Evolutionary conservation across 2,888 invertebrate species (phyloP), one percentile per base, ranked within the genome.

Genomic region (Aphodius sticticus): DNA sequence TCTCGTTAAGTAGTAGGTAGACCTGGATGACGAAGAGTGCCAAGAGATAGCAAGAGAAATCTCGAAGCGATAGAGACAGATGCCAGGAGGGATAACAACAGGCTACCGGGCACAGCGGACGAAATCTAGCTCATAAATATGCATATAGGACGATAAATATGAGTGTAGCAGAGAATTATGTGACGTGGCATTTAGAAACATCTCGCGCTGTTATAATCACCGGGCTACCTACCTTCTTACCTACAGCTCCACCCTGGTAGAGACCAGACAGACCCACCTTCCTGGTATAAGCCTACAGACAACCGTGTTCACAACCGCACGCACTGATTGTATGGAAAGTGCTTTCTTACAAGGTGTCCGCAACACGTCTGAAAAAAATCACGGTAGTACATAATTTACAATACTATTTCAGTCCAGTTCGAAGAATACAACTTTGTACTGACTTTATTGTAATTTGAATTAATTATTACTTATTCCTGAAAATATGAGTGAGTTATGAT

Each of bases 131-230:
- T 53, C 53, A 53, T 53, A 53, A 53, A 53, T 53, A 53, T 53
- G 53, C 53, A 53, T 53, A 53, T 53, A 12, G 53, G 53, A 12
- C 53, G 12, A 53, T 53, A 53, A 53, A 53, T 53, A 53, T 53
- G 53, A 53, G 53, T 53, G 53, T 53, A 9, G 53, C 53, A 53
- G 53, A 53, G 53, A 53, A 53, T 53, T 53, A 53, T 53, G 53
- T 53, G 53, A 53, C 53, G 53, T 53, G 53, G 53, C 53, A 53
- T 53, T 53, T 53, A 53, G 53, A 53, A 53, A 53, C 53, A 53
- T 53, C 53, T 53, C 53, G 53, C 9, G 53, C 53, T 53, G 53
- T 53, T 53, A 53, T 53, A 53, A 53, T 12, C 53, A 12, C 53
- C 7, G 53, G 53, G 53, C 53, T 53, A 53, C 26, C 53, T 53